Conservation (phyloP, 2,797 vertebrate genomes). For the Discoglossus pictus region DNA sequence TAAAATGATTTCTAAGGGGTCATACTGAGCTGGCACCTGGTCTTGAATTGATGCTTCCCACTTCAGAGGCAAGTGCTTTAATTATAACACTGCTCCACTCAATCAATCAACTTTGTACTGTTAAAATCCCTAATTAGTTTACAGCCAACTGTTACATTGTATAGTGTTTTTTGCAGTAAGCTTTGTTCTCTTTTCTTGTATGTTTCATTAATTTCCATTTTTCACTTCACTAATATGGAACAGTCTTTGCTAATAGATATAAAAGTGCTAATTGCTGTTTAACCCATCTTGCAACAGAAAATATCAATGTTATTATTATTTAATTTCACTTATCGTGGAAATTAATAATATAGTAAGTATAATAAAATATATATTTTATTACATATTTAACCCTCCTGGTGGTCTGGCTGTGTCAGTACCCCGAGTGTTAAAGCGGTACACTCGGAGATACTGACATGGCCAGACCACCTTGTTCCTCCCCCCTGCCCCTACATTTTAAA, state of each 20-base stretch:
- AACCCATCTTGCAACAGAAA: not conserved
- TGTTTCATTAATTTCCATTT: slow-evolving; percentile 20
- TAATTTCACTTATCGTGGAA: too few species aligned
- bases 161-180: not conserved
- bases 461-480: too few species aligned
- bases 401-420: too few species aligned
- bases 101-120: slow-evolving; percentile 42
- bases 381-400: too few species aligned
- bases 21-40: slow-evolving; percentile 40
- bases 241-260: slow-evolving; percentile 3
- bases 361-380: too few species aligned
- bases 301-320: too few species aligned
- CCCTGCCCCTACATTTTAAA: too few species aligned
- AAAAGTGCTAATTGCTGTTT: not conserved
- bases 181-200: slow-evolving; percentile 19
- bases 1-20: slow-evolving; percentile 36
- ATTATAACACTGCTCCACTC: slow-evolving; percentile 32
- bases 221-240: slow-evolving; percentile 17
- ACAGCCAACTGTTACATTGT: slow-evolving; percentile 35
- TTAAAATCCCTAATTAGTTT: slow-evolving; percentile 41
- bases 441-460: too few species aligned
- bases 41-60: slow-evolving; percentile 25
- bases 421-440: too few species aligned
- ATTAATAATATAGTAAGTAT: too few species aligned
- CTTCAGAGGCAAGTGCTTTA: slow-evolving; percentile 26